Conservation (phyloP, 2,888 invertebrate genomes). For the Melieria omissa region DNA sequence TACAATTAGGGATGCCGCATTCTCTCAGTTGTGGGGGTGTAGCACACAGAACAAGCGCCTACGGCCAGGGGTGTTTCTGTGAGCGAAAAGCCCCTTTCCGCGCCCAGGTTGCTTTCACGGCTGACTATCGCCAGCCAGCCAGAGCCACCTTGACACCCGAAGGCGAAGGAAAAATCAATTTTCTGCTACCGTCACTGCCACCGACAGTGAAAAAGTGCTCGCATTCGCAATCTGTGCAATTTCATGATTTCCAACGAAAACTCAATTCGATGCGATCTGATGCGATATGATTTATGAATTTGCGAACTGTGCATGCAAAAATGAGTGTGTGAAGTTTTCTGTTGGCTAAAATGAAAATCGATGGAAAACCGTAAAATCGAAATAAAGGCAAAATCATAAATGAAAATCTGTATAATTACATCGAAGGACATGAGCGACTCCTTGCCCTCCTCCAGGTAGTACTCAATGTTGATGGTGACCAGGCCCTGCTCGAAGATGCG, state of each 20-base stretch:
- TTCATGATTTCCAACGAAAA: neutral
- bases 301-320: no score
- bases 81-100: neutral
- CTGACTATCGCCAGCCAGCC: neutral
- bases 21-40: no score
- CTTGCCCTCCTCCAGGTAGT: slow-evolving; percentile 80
- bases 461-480: slow-evolving; percentile 85
- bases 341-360: neutral
- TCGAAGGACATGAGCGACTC: slow-evolving; percentile 80
- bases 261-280: neutral
- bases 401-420: slow-evolving; percentile 68
- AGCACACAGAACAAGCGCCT: no score
- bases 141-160: slow-evolving; percentile 36
- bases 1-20: no score
- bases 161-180: slow-evolving; percentile 35
- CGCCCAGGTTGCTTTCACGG: neutral
- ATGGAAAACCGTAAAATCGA: neutral
- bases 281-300: neutral
- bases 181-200: slow-evolving; percentile 1
- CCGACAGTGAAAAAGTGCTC: slow-evolving; percentile 26
- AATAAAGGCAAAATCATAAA: neutral
- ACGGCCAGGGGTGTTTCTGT: no score
- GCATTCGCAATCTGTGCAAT: slow-evolving; percentile 2
- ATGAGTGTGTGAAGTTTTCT: neutral
- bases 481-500: slow-evolving; percentile 81